A percentile compares a stretch with the other conserved stretches of the same genome.
phyloP scores from a whole-genome alignment of 2,797 vertebrate species.

The Micrastur ruficollis region DNA sequence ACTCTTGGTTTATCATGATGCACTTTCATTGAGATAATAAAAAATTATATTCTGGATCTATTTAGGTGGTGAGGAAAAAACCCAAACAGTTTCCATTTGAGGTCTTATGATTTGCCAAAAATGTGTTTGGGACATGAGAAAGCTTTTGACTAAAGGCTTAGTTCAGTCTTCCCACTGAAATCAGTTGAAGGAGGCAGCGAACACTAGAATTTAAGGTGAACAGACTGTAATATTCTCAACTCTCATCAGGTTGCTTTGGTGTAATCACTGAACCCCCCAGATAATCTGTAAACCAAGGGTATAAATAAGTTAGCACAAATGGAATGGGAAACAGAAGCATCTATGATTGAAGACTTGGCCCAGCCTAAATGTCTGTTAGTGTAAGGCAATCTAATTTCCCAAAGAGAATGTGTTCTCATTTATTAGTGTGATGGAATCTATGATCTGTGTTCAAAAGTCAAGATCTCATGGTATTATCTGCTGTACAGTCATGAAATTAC shows the following conservation, averaged over 20 bases:
- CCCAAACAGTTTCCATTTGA: neutral
- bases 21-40: neutral
- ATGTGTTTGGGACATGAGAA: neutral
- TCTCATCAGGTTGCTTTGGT: neutral
- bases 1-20: neutral
- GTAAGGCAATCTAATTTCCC: neutral
- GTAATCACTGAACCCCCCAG: neutral
- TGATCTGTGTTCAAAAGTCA: neutral
- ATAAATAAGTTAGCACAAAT: neutral
- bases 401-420: neutral
- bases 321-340: neutral
- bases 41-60: neutral
- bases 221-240: neutral
- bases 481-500: neutral
- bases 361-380: neutral
- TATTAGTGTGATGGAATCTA: neutral
- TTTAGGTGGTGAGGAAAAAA: neutral
- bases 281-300: neutral
- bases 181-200: neutral
- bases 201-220: neutral
- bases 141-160: neutral
- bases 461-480: neutral
- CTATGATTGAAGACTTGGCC: neutral
- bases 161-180: neutral
- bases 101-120: neutral